Percentiles rank a stretch among this genome's conserved stretches.
Conservation (phyloP, 1,140 invertebrate species). For the Linepithema humile region DNA sequence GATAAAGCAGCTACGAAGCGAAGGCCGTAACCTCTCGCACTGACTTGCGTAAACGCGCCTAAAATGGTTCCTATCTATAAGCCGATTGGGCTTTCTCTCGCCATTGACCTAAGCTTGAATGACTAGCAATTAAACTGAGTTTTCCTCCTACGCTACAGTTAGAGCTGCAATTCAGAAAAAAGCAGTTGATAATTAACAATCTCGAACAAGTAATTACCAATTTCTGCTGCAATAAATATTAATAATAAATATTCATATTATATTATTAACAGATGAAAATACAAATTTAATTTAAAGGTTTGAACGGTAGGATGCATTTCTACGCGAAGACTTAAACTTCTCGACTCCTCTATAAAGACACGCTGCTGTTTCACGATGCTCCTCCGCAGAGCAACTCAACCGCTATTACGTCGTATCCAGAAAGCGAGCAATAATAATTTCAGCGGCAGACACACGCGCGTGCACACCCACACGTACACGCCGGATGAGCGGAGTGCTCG, state of each 20-base stretch:
- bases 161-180: background rate
- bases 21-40: background rate
- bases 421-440: slow-evolving; percentile 47
- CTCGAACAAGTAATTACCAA: too few species aligned
- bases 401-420: slow-evolving; percentile 44
- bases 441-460: background rate
- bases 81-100: background rate
- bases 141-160: background rate
- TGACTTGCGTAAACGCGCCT: slow-evolving; percentile 15
- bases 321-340: too few species aligned
- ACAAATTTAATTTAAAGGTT: background rate
- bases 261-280: background rate
- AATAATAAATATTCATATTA: background rate
- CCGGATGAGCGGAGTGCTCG: background rate
- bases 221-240: too few species aligned
- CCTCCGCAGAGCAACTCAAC: background rate
- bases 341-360: background rate
- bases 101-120: background rate
- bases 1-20: background rate
- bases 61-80: background rate
- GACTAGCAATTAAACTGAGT: background rate
- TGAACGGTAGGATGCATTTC: background rate
- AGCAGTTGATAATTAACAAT: background rate
- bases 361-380: background rate
- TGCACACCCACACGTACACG: background rate